A percentile compares a stretch with the other conserved stretches of the same genome.
Evolutionary conservation across 2,113 vertebrate genomes (phyloP).

Genomic region (Grammomys dolichurus): DNA sequence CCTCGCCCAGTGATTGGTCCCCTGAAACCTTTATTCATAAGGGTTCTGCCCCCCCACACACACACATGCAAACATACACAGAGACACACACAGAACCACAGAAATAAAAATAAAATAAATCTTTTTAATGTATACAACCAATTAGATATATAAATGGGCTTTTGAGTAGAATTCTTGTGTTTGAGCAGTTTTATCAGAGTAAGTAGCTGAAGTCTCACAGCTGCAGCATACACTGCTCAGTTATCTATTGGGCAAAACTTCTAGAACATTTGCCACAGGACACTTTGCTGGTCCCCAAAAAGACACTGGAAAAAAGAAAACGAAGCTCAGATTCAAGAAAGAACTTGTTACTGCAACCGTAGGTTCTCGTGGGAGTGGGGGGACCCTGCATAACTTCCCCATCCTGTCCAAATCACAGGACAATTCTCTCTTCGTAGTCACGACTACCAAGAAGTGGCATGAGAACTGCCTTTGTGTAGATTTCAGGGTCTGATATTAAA

Average conservation of each 20-base stretch:
- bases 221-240: not conserved
- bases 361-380: not conserved
- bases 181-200: not conserved
- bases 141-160: not conserved
- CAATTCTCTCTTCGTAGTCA: not conserved
- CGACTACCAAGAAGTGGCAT: not conserved
- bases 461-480: not conserved
- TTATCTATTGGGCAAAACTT: not conserved
- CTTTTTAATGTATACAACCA: not conserved
- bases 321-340: not conserved
- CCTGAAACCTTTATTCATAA: no score
- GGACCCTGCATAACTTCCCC: not conserved
- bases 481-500: not conserved
- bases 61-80: not conserved
- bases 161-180: not conserved
- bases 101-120: not conserved
- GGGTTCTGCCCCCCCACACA: not conserved
- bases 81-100: not conserved
- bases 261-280: not conserved
- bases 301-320: not conserved
- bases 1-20: no score
- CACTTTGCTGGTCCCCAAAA: not conserved
- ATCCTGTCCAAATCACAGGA: not conserved
- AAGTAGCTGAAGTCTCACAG: constrained; percentile 1
- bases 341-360: not conserved